Evolutionary conservation across 2,797 vertebrate species (phyloP).

Genomic region (Babyrousa celebensis): DNA sequence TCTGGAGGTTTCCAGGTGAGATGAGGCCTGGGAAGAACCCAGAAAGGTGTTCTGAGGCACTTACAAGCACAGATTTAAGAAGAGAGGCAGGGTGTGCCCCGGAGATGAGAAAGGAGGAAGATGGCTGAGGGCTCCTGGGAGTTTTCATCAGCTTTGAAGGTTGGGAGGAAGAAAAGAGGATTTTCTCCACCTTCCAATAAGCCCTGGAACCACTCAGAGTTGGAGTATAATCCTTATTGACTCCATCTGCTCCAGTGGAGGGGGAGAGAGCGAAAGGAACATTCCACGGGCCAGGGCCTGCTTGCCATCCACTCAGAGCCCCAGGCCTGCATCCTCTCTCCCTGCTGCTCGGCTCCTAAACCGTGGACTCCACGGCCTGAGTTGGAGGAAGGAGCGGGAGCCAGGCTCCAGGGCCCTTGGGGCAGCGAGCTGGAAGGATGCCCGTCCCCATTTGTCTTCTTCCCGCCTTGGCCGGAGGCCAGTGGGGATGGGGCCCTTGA

Average conservation of each 20-base stretch:
- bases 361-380: not conserved
- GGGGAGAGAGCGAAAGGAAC: constrained; percentile 51
- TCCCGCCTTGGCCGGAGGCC: constrained; percentile 24
- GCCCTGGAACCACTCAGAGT: constrained; percentile 70
- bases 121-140: not conserved
- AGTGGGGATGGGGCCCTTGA: constrained; percentile 57
- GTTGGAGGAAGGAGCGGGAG: not conserved
- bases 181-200: constrained; percentile 84
- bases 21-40: not conserved
- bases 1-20: not conserved
- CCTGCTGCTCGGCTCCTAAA: not conserved
- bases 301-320: too few relatives aligned
- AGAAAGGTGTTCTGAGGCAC: not conserved
- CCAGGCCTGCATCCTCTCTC: not conserved
- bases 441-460: constrained; percentile 44
- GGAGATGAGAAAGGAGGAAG: not conserved
- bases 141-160: constrained; percentile 77
- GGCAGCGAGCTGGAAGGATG: not conserved
- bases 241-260: constrained; percentile 76
- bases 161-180: constrained; percentile 74
- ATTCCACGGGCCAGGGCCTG: constrained; percentile 59
- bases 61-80: not conserved
- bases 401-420: not conserved
- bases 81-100: rapidly evolving
- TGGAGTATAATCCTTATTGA: constrained; percentile 87